Base-by-base conservation (phyloP, 2,797 vertebrate genomes). In the Stomatorhinus walkeri region DNA sequence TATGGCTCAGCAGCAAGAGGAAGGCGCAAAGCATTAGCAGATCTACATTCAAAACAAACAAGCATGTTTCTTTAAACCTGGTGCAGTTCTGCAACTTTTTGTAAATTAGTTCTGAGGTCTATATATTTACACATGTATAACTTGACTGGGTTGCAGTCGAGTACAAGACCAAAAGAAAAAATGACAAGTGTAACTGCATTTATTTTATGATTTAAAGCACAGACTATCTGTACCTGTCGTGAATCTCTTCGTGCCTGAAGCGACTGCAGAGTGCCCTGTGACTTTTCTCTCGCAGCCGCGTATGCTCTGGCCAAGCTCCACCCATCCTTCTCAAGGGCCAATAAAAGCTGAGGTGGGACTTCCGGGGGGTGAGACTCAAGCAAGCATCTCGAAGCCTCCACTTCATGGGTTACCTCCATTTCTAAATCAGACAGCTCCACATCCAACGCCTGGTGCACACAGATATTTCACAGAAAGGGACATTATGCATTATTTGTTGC, bases 281-380 rank as follows among this genome's bases (percentile, higher is more conserved):
- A 96, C 32, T 94, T 91, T 0, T 94, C 93, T 1, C 87, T 93
- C 0, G 97, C 96, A 0, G 97, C 96, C 90, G 94, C 93, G 88
- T 97, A 96, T 14, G 96, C 97, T 90, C 96, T 97, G 24, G 96
- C 93, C 88, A 99, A 95, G 92, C 97, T 97, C 92, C 96, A 97
- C 89, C 94, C 94, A 79, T 99, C 98, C 92, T 98, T 99, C 91
- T 98, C 97, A 91, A 99, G 93, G 72, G 97, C 97, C 89, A 95
- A 94, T 87, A 98, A 91, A 19, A 99, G 95, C 91, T 99, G 97
- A 22, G 95, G 93, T 68, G 98, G 98, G 90, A 99, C 96, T 90
- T 97, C 96, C 88, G 93, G 92, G 1, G 95, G 95, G 84, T 91
- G 93, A 84, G 92, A 95, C 91, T 95, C 93, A 87, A 97, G 91